Evolutionary conservation across 2,797 vertebrate species (phyloP), one percentile per base, ranked within the genome.

Genomic region (Dipus sagitta): DNA sequence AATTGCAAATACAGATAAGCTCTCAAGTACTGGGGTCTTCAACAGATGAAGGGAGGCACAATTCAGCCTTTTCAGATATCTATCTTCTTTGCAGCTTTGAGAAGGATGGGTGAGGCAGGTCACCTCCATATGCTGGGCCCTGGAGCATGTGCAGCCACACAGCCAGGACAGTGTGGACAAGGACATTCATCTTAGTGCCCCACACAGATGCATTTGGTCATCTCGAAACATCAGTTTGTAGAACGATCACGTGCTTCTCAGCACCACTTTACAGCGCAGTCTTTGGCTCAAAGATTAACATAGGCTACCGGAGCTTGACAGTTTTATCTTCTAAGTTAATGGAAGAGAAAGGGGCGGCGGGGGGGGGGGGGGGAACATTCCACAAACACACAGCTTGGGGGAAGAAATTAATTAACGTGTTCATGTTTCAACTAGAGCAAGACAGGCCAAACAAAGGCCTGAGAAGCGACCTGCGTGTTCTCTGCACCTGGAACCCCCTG

Each of bases 331-430:
- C 79, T 86, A 62, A 95, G 92, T 0, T 88, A 88, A 97, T 95
- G 83, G 83, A 26, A 72, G 58, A 52, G 11, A 9, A 3, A 14
- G 3, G 84, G 32, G 30, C 3, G 21, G 54, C 58, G 17, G 1
- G 2, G 30, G 54, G 71, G 17, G 1, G 2, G 30, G 26, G 60
- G 20, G 13, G 7, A 92, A 96, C 85, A 96, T 90, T 86, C 94
- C 47, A 30, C 95, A 85, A 92, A 95, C 47, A 85, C 84, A 96
- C 71, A 90, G 95, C 93, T 95, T 81, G 83, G 58, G 94, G 92
- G 90, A 88, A 96, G 86, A 96, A 96, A 94, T 94, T 96, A 95
- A 96, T 91, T 85, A 95, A 93, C 0, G 26, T 92, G 95, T 85
- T 95, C 88, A 20, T 58, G 81, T 96, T 95, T 97, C 94, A 91